phyloP scores from a whole-genome alignment of 2,797 vertebrate species.

The Valencia hispanica region DNA sequence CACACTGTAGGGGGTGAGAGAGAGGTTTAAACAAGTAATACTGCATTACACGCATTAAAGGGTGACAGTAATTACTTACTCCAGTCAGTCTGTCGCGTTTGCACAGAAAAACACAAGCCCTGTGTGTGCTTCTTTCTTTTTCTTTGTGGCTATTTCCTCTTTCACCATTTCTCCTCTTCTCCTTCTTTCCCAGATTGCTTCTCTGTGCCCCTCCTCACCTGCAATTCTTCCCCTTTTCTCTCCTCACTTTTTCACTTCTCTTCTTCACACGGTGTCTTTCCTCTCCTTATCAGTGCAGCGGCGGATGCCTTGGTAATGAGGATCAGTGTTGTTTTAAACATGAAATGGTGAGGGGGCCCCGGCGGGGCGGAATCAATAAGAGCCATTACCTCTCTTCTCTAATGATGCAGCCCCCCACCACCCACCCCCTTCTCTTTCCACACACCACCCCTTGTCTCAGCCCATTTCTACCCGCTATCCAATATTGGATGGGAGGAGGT shows the following conservation, averaged over 20 bases:
- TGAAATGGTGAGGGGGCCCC: constrained; percentile 80
- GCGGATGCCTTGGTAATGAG: constrained; percentile 80
- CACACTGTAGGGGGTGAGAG: constrained; percentile 54
- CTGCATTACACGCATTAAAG: constrained; percentile 67
- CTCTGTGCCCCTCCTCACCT: constrained; percentile 12
- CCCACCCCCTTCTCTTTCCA: constrained; percentile 19
- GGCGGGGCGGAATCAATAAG: constrained; percentile 81
- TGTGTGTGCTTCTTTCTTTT: constrained; percentile 34
- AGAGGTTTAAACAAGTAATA: constrained; percentile 71
- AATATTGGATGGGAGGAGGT: constrained; percentile 83
- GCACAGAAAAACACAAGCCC: constrained; percentile 58
- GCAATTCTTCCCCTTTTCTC: constrained; percentile 11
- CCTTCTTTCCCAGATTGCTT: background rate
- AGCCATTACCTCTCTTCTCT: constrained; percentile 82
- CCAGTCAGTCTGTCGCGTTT: constrained; percentile 54
- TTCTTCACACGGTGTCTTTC: constrained; percentile 36
- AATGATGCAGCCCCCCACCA: constrained; percentile 70
- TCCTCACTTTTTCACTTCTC: constrained; percentile 31
- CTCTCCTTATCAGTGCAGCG: constrained; percentile 62
- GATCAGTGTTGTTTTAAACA: constrained; percentile 88
- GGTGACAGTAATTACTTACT: constrained; percentile 72
- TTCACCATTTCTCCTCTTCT: background rate
- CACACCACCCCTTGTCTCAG: constrained; percentile 70
- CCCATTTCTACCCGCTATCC: constrained; percentile 78
- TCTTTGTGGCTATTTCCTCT: constrained; percentile 30